Percentiles rank a stretch among this genome's conserved stretches.
These are phyloP conservation scores for Drosophila nigricruria DNA, from an alignment of 2,888 invertebrate species.

Conservation along the genomic window DNA sequence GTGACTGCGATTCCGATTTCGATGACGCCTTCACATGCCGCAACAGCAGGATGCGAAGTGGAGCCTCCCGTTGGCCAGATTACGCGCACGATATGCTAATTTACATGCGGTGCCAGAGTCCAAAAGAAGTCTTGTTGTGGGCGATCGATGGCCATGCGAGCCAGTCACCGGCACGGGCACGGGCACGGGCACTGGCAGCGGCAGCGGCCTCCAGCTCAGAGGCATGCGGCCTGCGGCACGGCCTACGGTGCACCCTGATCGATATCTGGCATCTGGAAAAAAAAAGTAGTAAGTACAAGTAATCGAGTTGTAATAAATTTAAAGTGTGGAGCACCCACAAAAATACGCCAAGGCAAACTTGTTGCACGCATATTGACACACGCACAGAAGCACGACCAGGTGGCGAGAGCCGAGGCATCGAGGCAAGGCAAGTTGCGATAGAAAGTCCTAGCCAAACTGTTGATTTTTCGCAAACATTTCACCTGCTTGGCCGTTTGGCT, in stretches of 20 bases:
- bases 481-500: conserved; percentile 62
- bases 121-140: conserved; percentile 54
- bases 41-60: conserved; percentile 74
- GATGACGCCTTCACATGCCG: conserved; percentile 81
- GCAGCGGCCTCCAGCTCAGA: conserved; percentile 20
- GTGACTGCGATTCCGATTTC: conserved; percentile 36
- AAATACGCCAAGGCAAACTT: conserved; percentile 61
- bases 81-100: conserved; percentile 81
- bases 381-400: conserved; percentile 51
- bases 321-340: conserved; percentile 79
- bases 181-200: neutral
- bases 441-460: conserved; percentile 69
- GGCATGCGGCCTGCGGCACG: conserved; percentile 25
- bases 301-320: conserved; percentile 82
- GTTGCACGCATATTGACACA: conserved; percentile 81
- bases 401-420: neutral
- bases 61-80: conserved; percentile 77
- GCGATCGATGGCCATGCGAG: conserved; percentile 65
- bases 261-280: conserved; percentile 70
- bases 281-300: conserved; percentile 81
- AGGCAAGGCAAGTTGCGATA: conserved; percentile 33
- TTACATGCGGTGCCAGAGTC: conserved; percentile 67
- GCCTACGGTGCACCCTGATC: conserved; percentile 64
- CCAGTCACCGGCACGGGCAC: neutral
- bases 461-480: conserved; percentile 79